Evolutionary conservation across 2,797 vertebrate species (phyloP).

Genomic region (Sternotherus odoratus): DNA sequence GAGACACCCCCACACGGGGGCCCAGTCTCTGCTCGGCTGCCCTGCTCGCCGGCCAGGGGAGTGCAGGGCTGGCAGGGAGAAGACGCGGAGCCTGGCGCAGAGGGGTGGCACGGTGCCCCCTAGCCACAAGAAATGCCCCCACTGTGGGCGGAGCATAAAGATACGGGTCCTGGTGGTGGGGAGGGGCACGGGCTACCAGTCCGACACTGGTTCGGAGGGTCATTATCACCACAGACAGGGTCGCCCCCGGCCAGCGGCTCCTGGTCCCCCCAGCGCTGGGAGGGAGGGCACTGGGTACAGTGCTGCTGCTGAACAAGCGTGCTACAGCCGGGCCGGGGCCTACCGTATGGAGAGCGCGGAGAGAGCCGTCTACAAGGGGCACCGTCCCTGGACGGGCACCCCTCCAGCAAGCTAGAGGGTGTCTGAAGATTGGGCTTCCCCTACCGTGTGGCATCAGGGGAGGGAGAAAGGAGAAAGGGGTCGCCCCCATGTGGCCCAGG

Average conservation of each 20-base stretch:
- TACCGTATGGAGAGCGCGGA: neutral
- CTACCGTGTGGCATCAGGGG: neutral
- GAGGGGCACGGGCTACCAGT: neutral
- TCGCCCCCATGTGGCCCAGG: neutral
- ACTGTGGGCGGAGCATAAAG: neutral
- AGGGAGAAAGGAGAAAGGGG: neutral
- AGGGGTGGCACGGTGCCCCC: neutral
- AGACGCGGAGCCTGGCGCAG: neutral
- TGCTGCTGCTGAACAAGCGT: neutral
- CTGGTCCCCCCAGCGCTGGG: too few species aligned
- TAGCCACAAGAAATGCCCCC: neutral
- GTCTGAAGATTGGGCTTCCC: neutral
- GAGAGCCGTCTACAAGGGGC: rapidly evolving
- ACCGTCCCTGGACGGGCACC: neutral
- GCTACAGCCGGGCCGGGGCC: neutral
- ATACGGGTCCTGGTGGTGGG: neutral
- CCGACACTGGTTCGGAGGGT: neutral
- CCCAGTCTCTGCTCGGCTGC: neutral
- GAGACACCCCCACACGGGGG: neutral
- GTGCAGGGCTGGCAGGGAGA: neutral
- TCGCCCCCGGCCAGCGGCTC: neutral
- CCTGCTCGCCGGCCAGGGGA: neutral
- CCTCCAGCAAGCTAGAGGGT: neutral
- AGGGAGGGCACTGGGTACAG: neutral
- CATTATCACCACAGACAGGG: neutral